Evolutionary conservation across 2,888 invertebrate genomes (phyloP), one percentile per base, ranked within the genome.

Genomic region (Phengaris arion): DNA sequence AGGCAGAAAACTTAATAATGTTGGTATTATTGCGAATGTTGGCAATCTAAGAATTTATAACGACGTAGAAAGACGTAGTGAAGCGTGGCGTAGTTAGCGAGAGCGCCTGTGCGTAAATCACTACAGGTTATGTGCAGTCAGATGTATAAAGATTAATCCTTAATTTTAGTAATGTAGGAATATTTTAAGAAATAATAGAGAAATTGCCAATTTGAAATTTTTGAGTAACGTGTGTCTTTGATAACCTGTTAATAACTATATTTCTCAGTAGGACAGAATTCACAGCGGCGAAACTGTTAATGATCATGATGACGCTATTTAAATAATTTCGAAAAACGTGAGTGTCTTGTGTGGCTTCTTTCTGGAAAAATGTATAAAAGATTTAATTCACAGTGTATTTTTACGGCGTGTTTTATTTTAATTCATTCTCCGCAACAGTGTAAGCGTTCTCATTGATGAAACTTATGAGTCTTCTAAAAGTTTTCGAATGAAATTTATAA

Each of bases 81-180:
- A 81, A 81, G 80, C 83, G 82, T 81, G 76, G 8, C 80, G 79
- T 87, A 84, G 86, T 87, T 87, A 86, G 86, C 80, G 81, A 76
- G 83, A 80, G 82, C 80, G 80, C 76, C 85, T 84, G 83, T 78
- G 84, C 80, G 82, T 78, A 78, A 82, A 79, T 15, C 72, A 72
- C 74, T 45, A 46, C 35, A 35, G 15, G 59, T 15, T 7, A 57
- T 6, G 15, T 57, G n/a, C 57, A 57, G 7, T 57, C 15, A 57
- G 57, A 57, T 8, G 8, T 57, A 8, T 8, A 57, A 15, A 57
- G 13, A n/a, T 7, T 55, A 55, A n/a, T 55, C n/a, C 55, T 55
- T 2, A 55, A 13, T 55, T 13, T 7, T 12, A 54, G n/a, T 55
- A 6, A 55, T 5, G n/a, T n/a, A 54, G 54, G 13, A 13, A 48